Evolutionary conservation across 1,140 invertebrate species (phyloP).

Genomic region (Lamellibrachia luymesi): DNA sequence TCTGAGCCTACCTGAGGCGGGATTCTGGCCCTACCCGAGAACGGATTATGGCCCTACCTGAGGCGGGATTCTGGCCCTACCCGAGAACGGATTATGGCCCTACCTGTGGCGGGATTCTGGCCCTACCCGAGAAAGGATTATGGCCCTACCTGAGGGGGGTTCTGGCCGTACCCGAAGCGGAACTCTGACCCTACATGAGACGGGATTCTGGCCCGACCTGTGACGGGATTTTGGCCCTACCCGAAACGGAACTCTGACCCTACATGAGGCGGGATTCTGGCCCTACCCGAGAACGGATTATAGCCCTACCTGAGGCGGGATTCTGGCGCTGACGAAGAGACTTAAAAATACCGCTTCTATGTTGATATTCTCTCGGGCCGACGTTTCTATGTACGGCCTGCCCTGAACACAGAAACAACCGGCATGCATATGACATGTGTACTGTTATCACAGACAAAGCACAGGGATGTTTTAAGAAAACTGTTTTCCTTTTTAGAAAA

Average conservation of each 20-base stretch:
- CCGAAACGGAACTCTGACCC: background rate
- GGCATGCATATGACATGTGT: background rate
- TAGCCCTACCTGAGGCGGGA: background rate
- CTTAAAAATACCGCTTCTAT: constrained; percentile 13
- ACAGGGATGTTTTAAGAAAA: too few relatives aligned
- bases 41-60: too few relatives aligned
- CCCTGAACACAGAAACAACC: background rate
- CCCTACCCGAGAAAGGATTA: too few relatives aligned
- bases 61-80: too few relatives aligned
- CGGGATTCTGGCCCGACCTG: background rate
- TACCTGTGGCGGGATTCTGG: too few relatives aligned
- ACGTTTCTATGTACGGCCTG: constrained; percentile 6
- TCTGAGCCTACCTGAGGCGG: background rate
- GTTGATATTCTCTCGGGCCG: constrained; percentile 20
- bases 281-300: background rate
- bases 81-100: too few relatives aligned
- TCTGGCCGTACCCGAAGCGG: background rate
- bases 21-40: too few relatives aligned
- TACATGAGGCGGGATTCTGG: background rate
- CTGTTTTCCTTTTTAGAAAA: too few relatives aligned
- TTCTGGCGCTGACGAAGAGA: constrained; percentile 18
- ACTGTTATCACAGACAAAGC: constrained; percentile 45
- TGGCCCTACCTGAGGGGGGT: background rate
- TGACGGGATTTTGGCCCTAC: background rate
- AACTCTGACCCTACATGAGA: too few relatives aligned